Conservation (phyloP, 1,140 invertebrate species). For the Ectropis grisescens region DNA sequence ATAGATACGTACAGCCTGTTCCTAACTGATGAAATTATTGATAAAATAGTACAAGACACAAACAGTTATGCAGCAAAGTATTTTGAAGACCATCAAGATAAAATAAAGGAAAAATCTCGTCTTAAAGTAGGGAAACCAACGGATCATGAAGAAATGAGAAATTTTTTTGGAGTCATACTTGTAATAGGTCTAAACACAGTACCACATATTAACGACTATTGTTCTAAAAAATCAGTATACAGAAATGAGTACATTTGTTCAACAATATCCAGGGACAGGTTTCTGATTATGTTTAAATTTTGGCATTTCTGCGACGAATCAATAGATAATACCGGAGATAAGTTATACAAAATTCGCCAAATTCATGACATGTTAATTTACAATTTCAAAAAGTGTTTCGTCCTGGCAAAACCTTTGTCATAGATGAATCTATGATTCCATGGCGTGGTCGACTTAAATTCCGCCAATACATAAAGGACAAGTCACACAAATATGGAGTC, state of each 20-base stretch:
- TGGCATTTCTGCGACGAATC: constrained; percentile 12
- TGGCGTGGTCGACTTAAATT: constrained; percentile 45
- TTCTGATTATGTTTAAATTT: constrained; percentile 10
- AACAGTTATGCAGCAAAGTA: constrained; percentile 13
- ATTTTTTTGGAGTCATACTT: constrained; percentile 9
- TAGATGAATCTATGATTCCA: constrained; percentile 51
- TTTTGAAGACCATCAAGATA: constrained; percentile 3
- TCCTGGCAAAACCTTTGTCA: constrained; percentile 28
- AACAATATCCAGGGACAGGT: constrained; percentile 23
- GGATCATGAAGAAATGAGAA: constrained; percentile 8
- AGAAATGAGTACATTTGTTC: constrained; percentile 15
- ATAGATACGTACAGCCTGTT: constrained; percentile 9
- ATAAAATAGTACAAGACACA: constrained; percentile 15
- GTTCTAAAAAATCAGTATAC: constrained; percentile 9
- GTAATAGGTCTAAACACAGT: constrained; percentile 13
- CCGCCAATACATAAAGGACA: constrained; percentile 44
- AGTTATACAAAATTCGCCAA: constrained; percentile 34
- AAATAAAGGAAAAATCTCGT: constrained; percentile 10
- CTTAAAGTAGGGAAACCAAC: constrained; percentile 10
- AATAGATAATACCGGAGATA: constrained; percentile 12
- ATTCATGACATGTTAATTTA: constrained; percentile 21
- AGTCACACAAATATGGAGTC: constrained; percentile 49
- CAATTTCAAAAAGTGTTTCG: constrained; percentile 30
- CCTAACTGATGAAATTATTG: constrained; percentile 12
- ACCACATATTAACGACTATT: constrained; percentile 13